Percentiles rank a stretch among this genome's conserved stretches.
Evolutionary conservation across 2,888 invertebrate genomes (phyloP).

Genomic region (Drosophila sordidula): DNA sequence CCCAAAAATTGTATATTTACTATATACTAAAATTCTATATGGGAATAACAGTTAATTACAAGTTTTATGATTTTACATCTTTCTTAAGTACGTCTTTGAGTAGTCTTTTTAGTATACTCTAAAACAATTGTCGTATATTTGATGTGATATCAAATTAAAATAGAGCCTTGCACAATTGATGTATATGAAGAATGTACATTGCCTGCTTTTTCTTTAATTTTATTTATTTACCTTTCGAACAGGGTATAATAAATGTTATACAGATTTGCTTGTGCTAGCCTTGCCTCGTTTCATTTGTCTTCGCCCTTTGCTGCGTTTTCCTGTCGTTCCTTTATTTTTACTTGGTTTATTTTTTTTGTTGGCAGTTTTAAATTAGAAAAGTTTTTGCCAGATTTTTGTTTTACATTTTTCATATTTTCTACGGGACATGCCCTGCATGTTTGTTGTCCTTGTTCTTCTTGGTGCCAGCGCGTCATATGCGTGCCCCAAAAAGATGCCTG

Average conservation of each 20-base stretch:
- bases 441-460: constrained; percentile 60
- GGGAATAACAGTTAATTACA: no score
- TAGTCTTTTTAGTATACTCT: no score
- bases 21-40: no score
- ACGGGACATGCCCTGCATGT: constrained; percentile 72
- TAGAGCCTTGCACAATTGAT: not conserved
- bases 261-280: constrained; percentile 57
- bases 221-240: not conserved
- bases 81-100: no score
- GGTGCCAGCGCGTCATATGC: constrained; percentile 69
- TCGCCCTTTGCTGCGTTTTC: constrained; percentile 57
- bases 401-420: constrained; percentile 81
- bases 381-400: constrained; percentile 79
- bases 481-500: constrained; percentile 45
- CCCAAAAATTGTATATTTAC: no score
- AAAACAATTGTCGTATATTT: no score
- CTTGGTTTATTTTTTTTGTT: constrained; percentile 61
- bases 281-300: constrained; percentile 38
- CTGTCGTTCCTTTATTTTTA: constrained; percentile 56
- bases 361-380: constrained; percentile 80
- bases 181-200: not conserved
- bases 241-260: constrained; percentile 63
- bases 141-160: not conserved
- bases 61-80: no score
- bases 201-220: not conserved